These are phyloP conservation scores for Procavia capensis DNA, from an alignment of 2,113 vertebrate genomes.

Conservation along the genomic window DNA sequence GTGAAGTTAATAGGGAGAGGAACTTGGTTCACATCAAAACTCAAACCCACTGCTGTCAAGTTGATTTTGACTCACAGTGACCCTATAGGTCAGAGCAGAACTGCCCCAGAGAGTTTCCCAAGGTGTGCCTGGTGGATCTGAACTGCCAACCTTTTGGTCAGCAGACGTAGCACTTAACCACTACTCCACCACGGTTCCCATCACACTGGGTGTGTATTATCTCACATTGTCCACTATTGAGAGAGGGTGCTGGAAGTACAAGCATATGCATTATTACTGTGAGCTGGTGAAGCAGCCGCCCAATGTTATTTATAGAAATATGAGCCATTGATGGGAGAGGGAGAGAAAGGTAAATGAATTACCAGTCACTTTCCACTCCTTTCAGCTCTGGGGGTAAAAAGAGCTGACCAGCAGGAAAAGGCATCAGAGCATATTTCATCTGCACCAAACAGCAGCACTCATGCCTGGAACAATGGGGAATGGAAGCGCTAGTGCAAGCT, in stretches of 20 bases:
- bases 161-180: too few species aligned
- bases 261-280: not conserved
- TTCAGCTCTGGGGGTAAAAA: constrained; percentile 57
- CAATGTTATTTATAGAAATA: constrained; percentile 71
- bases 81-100: too few species aligned
- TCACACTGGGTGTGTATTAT: not conserved
- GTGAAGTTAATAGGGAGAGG: not conserved
- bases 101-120: too few species aligned
- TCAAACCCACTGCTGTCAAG: too few species aligned
- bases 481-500: not conserved
- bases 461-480: not conserved
- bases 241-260: constrained; percentile 29
- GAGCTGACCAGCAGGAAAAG: constrained; percentile 73
- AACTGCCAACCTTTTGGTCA: too few species aligned
- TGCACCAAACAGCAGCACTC: not conserved
- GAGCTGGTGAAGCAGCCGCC: not conserved
- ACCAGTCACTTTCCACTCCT: constrained; percentile 66
- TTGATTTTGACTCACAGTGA: too few species aligned
- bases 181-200: too few species aligned
- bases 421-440: constrained; percentile 39
- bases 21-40: not conserved
- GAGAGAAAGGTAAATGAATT: constrained; percentile 62
- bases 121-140: too few species aligned
- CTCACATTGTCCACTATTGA: not conserved
- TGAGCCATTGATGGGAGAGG: not conserved